These are phyloP conservation scores for Apostichopus californicus DNA, from an alignment of 35 echinoderm and acorn worm genomes.

Conservation along the genomic window DNA sequence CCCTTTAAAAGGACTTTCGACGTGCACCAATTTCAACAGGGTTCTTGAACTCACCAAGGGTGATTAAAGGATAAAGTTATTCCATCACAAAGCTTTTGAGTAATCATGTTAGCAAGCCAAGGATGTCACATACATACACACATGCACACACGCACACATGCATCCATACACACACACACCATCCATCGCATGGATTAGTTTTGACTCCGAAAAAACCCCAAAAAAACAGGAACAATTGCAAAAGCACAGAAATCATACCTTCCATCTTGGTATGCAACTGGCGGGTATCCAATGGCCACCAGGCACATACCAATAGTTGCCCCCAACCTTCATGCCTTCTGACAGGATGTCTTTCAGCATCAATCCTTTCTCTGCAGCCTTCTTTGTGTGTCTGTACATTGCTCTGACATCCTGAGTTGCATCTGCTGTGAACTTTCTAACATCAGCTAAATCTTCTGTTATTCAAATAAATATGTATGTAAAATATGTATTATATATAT, in stretches of 20 bases:
- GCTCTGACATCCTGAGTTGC: constrained; percentile 19
- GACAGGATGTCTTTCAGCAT: constrained; percentile 16
- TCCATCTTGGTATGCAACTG: constrained; percentile 83
- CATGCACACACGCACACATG: no score
- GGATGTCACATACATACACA: no score
- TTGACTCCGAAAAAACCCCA: no score
- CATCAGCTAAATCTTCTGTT: constrained; percentile 41
- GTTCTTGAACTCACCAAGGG: no score
- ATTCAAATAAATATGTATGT: neutral
- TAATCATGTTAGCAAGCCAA: no score
- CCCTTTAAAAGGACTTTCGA: no score
- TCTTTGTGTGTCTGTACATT: constrained; percentile 13
- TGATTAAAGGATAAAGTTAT: no score
- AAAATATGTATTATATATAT: neutral
- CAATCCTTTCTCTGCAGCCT: constrained; percentile 18
- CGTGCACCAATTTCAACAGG: no score
- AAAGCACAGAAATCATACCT: constrained; percentile 40
- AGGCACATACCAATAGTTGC: constrained; percentile 83
- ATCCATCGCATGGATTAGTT: no score
- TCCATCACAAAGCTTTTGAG: no score
- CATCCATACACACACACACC: no score
- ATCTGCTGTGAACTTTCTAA: constrained; percentile 37
- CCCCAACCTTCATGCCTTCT: constrained; percentile 31
- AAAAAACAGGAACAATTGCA: no score
- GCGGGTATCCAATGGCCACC: constrained; percentile 93